These are phyloP conservation scores for Anthoscopus minutus DNA, from an alignment of 2,113 vertebrate species.

Conservation along the genomic window DNA sequence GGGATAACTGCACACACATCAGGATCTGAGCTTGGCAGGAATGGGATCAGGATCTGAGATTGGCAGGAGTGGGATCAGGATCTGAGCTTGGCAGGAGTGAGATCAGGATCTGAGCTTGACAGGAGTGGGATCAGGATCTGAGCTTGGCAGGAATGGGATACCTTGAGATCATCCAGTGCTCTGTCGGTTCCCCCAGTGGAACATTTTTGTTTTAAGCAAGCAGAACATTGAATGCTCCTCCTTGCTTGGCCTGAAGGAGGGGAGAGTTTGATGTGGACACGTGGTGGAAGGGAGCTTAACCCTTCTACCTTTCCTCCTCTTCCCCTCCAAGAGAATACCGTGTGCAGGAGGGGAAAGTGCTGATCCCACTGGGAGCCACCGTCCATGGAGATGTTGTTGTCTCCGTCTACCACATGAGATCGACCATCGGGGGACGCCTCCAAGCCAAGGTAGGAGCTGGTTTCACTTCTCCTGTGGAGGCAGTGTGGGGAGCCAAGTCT, in stretches of 20 bases:
- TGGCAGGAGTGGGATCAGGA: not conserved
- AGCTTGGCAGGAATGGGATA: not conserved
- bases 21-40: not conserved
- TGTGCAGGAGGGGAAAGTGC: constrained; percentile 91
- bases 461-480: not conserved
- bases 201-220: not conserved
- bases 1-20: not conserved
- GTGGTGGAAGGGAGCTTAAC: not conserved
- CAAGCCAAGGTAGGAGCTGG: constrained; percentile 87
- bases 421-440: constrained; percentile 91
- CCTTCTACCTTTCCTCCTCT: not conserved
- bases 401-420: constrained; percentile 93
- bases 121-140: not conserved
- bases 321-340: constrained; percentile 83
- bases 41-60: not conserved
- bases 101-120: not conserved
- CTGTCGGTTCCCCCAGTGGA: not conserved
- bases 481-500: not conserved
- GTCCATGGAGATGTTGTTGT: constrained; percentile 92
- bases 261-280: not conserved
- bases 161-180: not conserved
- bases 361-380: constrained; percentile 88
- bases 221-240: not conserved
- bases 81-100: not conserved
- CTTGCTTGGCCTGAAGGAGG: not conserved